Evolutionary conservation across 2,888 invertebrate genomes (phyloP).

Genomic region (Julus scanicus): DNA sequence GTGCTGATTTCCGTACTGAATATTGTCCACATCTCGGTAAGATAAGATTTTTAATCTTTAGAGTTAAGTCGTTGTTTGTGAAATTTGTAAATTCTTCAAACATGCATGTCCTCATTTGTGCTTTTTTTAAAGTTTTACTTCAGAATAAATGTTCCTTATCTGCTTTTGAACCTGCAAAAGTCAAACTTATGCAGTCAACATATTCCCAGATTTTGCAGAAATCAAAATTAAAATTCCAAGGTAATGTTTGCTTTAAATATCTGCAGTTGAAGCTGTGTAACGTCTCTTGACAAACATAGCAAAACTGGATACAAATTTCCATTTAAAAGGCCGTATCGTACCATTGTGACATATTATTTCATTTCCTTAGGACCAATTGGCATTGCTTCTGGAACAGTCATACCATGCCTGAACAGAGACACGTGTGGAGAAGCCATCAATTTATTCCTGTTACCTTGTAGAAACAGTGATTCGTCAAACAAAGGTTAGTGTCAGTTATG

Average conservation of each 20-base stretch:
- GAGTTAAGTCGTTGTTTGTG: too few species aligned
- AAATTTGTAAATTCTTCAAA: slow-evolving; percentile 3
- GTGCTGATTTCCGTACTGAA: slow-evolving; percentile 74
- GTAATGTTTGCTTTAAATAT: slow-evolving; percentile 59
- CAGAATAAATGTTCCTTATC: slow-evolving; percentile 83
- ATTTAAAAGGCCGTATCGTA: too few species aligned
- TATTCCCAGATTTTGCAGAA: slow-evolving; percentile 63
- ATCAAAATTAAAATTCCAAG: slow-evolving; percentile 65
- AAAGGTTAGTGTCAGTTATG: not conserved
- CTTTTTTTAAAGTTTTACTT: slow-evolving; percentile 72
- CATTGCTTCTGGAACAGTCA: slow-evolving; percentile 69
- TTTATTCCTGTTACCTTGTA: slow-evolving; percentile 72
- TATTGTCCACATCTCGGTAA: slow-evolving; percentile 80
- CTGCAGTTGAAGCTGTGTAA: too few species aligned
- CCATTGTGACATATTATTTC: too few species aligned
- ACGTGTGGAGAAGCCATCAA: slow-evolving; percentile 73
- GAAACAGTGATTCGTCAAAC: not conserved
- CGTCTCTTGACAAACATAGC: too few species aligned
- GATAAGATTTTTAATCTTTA: slow-evolving; percentile 49
- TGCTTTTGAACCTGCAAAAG: slow-evolving; percentile 69
- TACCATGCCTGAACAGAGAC: slow-evolving; percentile 69
- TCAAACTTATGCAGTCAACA: slow-evolving; percentile 63
- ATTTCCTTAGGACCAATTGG: slow-evolving; percentile 72
- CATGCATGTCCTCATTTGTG: not conserved
- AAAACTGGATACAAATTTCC: too few species aligned